Evolutionary conservation across 2,888 invertebrate genomes (phyloP), one percentile per base, ranked within the genome.

Genomic region (Dicyrtoma fusca): DNA sequence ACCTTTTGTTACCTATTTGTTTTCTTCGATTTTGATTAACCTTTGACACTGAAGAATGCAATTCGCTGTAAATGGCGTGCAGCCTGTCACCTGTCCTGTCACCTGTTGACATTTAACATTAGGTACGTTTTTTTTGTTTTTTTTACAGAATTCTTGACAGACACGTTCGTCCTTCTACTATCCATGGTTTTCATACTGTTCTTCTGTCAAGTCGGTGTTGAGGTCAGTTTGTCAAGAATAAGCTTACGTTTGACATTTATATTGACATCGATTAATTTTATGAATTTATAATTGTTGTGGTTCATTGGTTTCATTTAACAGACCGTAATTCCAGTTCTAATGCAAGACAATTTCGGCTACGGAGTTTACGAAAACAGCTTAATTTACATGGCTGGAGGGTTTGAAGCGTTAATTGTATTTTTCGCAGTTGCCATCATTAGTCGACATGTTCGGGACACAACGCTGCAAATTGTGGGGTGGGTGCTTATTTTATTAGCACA

Each of bases 181-280:
- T 82, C 82, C 21, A 80, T 83, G 69, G 82, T 83, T 62, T 85
- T 85, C 74, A 83, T 83, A 49, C 81, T 83, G 5, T 83, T 83
- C 75, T 85, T 85, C 79, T 83, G 83, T 71, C 85, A 85, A 80
- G 80, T 84, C 14, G 82, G 82, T 19, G 76, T 85, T 44, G 85
- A 85, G 82, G 85, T 84, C 77, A 69, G 13, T 11, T 17, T 49
- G 25, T 53, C n/a, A 26, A 10, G 21, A 45, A n/a, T 5, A 21
- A 61, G 21, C 23, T n/a, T 25, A 34, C 23, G 13, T 53, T 47
- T 34, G 53, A 25, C 17, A 55, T 53, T 6, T n/a, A 34, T 45
- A 44, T 44, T 44, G 8, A 44, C 45, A 44, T 44, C 8, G n/a
- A 49, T 17, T 17, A 49, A 5, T 49, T 49, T 49, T 5, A 19